Conservation (phyloP, 2,797 vertebrate species). For the Acropternis orthonyx region DNA sequence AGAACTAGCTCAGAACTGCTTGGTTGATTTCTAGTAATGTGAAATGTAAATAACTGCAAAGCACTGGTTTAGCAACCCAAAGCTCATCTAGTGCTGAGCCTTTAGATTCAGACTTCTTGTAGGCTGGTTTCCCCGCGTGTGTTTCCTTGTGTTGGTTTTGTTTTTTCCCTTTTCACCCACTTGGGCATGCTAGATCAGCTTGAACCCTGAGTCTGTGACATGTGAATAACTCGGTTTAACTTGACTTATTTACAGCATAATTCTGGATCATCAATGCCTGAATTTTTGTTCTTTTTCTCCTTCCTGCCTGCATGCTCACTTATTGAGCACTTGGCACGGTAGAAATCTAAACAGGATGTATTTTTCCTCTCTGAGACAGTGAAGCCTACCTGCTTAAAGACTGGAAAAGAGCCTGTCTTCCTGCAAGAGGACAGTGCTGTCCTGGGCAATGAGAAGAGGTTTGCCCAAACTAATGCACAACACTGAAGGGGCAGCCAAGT, state of each 20-base stretch:
- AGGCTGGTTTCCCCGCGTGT: background rate
- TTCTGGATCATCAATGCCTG: background rate
- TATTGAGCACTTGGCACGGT: background rate
- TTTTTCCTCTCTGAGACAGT: background rate
- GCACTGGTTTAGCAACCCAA: background rate
- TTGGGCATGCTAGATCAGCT: background rate
- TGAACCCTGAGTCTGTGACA: background rate
- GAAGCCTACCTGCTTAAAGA: background rate
- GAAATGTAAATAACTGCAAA: background rate
- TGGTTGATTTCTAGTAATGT: background rate
- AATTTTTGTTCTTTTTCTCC: background rate
- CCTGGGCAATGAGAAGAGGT: background rate
- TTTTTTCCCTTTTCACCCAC: background rate
- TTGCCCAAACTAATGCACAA: background rate
- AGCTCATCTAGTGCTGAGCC: background rate
- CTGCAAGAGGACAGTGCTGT: background rate
- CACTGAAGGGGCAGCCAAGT: too few species aligned
- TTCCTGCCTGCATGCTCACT: background rate
- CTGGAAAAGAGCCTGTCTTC: background rate
- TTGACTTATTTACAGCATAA: background rate
- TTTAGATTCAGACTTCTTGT: background rate
- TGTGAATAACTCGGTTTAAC: background rate
- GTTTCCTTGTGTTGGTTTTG: background rate
- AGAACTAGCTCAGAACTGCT: background rate
- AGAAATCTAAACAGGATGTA: background rate